Evolutionary conservation across 1,140 invertebrate genomes (phyloP), one percentile per base, ranked within the genome.

Genomic region (Caenorhabditis inopinata): DNA sequence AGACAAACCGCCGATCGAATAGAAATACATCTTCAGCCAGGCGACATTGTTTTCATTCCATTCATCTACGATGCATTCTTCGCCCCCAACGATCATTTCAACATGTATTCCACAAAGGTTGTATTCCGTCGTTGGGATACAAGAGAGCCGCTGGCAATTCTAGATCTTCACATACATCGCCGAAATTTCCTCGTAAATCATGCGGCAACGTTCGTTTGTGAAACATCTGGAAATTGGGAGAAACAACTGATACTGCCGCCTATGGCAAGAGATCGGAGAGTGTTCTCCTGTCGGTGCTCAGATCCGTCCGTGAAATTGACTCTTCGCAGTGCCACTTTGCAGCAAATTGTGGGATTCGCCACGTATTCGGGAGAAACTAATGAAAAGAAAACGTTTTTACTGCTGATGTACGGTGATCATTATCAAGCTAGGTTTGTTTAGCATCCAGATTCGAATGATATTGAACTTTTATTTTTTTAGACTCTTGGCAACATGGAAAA

Each of bases 11-110:
- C 35, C 1, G 42, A 74, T 0, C 9, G 6, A 23, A 47, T 79
- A 16, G 21, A 79, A 27, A 29, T 79, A 1, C 74, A 18, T 51
- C 78, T 79, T 14, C 45, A 58, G 42, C 58, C 78, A n/a, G 14
- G 25, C 2, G 78, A 79, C 14, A 9, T 47, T 32, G 1, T 79
- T 12, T 75, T 68, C 47, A 21, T 79, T 45, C 78, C 78, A 0
- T 79, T 79, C 25, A 25, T 79, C 27, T 79, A 74, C 14, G 74
- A 75, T 45, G 74, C 45, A 21, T 49, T 75, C 45, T 75, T 45
- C 11, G 46, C 38, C 29, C 47, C 45, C 16, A 75, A 18, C 38
- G 47, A 48, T 32, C 42, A 47, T 25, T 75, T 75, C n/a, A 75
- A 48, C 18, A 48, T 48, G 25, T 49, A 78, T 32, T 62, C 53